Evolutionary conservation across 2,888 invertebrate genomes (phyloP), one percentile per base, ranked within the genome.

Genomic region (Campopleginae sp.): DNA sequence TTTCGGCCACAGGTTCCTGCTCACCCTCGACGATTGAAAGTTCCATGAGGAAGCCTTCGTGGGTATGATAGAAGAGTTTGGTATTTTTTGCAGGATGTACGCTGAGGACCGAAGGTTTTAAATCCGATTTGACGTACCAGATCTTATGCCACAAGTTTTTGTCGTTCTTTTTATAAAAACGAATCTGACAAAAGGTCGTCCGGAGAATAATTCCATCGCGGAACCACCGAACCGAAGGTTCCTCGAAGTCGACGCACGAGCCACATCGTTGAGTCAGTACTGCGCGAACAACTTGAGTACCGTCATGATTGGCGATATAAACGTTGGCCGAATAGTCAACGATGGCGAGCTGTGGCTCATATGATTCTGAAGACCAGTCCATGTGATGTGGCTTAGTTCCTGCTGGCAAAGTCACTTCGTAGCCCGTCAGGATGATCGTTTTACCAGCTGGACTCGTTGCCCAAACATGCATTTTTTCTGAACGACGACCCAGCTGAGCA

Each of bases 121-220:
- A 74, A 0, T 42, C 27, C 0, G 88, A 83, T 72, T 92, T 91
- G 0, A 90, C 42, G 66, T 87, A 87, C 92, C 92, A 92, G 19
- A 83, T 74, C 1, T 78, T 89, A 0, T 44, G 80, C 93, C 93
- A 93, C 0, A 0, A 7, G 23, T 87, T 58, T 0, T 74, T 87
- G 0, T 75, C 33, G 0, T 88, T 46, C 44, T 88, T 89, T 44
- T 66, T 80, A 80, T 89, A 93, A 58, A 88, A 93, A 0, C 91
- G 90, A 0, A 93, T 90, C 63, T 93, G 92, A 51, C 92, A 92
- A 76, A 91, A 92, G 0, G 92, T 92, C 0, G 93, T 93, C 19
- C 90, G 90, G 1, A 93, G 78, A 0, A 93, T 58, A 8, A 93
- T 90, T 12, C 92, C 92, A 38, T 82, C 89, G 0, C 85, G 87